Percentiles rank a stretch among this genome's conserved stretches.
Conservation (phyloP, 1,140 invertebrate species). For the Listronotus bonariensis region DNA sequence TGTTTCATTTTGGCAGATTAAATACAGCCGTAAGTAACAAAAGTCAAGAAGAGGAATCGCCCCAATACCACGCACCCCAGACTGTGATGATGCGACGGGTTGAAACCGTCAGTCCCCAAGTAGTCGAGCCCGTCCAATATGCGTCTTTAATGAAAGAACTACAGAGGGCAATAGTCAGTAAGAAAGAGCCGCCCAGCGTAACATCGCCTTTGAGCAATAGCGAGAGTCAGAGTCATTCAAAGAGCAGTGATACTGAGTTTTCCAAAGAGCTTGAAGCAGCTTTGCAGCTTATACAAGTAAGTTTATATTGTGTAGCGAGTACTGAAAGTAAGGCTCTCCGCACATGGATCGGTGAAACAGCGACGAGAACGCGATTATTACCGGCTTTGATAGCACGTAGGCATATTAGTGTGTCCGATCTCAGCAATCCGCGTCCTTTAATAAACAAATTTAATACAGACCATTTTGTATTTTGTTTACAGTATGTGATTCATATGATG, state of each 20-base stretch:
- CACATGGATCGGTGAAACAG: too few relatives aligned
- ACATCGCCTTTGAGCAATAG: constrained; percentile 47
- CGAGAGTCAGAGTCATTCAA: constrained; percentile 47
- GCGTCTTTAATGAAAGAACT: constrained; percentile 59
- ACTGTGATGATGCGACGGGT: constrained; percentile 39
- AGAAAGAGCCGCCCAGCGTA: constrained; percentile 47
- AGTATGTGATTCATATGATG: too few relatives aligned
- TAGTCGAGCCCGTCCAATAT: constrained; percentile 56
- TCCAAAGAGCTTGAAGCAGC: constrained; percentile 58
- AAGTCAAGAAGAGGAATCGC: constrained; percentile 40
- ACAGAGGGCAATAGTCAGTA: constrained; percentile 51
- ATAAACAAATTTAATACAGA: too few relatives aligned
- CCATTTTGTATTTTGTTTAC: too few relatives aligned
- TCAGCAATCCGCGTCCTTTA: too few relatives aligned
- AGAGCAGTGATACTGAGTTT: constrained; percentile 57
- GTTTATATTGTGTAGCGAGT: not conserved
- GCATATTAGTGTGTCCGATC: too few relatives aligned
- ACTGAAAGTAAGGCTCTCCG: too few relatives aligned
- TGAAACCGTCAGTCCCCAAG: constrained; percentile 44
- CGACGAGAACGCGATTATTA: too few relatives aligned
- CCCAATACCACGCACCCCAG: constrained; percentile 51
- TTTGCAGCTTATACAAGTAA: constrained; percentile 56
- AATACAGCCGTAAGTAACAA: constrained; percentile 51
- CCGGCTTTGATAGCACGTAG: too few relatives aligned
- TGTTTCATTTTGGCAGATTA: constrained; percentile 32